phyloP scores from a whole-genome alignment of 92 coral and sea anemone species.

The Paramuricea clavata region DNA sequence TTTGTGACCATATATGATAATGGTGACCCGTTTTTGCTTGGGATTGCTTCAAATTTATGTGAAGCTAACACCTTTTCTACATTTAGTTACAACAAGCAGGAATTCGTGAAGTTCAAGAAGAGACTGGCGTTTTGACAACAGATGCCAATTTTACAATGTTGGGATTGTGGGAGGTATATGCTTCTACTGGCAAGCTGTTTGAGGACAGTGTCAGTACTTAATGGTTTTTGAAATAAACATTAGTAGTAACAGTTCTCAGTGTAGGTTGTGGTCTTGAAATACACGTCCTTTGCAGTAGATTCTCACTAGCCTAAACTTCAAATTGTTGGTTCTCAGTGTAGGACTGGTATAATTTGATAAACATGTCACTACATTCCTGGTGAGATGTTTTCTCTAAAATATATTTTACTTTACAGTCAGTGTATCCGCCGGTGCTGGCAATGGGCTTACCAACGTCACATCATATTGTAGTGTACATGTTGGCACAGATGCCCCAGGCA shows the following conservation, averaged over 20 bases:
- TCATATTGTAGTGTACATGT: slow-evolving; percentile 91
- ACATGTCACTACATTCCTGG: too few species aligned
- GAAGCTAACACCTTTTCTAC: neutral
- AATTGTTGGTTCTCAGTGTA: too few species aligned
- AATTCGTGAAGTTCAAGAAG: slow-evolving; percentile 87
- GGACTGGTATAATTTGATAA: too few species aligned
- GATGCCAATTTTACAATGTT: slow-evolving; percentile 67
- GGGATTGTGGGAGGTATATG: slow-evolving; percentile 94
- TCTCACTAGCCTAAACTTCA: too few species aligned
- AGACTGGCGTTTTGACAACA: slow-evolving; percentile 82
- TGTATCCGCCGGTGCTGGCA: slow-evolving; percentile 82
- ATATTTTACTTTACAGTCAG: slow-evolving; percentile 86
- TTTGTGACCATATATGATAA: neutral
- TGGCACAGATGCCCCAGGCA: slow-evolving; percentile 75
- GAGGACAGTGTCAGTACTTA: neutral
- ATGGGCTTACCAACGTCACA: slow-evolving; percentile 90
- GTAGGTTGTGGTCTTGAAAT: too few species aligned
- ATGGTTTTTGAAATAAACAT: neutral
- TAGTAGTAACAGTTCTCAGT: too few species aligned
- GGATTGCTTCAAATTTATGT: too few species aligned
- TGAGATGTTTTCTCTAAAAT: too few species aligned
- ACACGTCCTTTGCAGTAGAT: too few species aligned
- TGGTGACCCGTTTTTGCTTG: neutral
- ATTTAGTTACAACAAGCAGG: slow-evolving; percentile 77
- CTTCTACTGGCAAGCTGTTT: neutral